Conservation (phyloP, 2,113 vertebrate species). For the Natator depressus region DNA sequence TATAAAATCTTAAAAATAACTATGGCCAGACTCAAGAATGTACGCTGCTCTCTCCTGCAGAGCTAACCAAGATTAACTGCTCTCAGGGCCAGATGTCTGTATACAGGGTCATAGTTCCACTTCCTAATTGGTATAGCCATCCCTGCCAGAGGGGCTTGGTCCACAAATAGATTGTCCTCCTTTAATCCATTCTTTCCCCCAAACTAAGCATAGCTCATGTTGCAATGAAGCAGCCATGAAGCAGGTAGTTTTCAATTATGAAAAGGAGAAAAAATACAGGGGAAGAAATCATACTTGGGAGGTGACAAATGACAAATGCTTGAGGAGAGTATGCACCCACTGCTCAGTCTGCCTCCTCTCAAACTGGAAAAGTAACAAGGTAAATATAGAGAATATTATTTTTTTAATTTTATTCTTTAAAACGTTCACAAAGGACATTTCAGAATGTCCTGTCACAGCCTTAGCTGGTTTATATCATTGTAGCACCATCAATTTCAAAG, state of each 20-base stretch:
- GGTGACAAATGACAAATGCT: conserved; percentile 16
- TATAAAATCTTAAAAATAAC: background rate
- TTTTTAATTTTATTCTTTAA: background rate
- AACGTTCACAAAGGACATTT: background rate
- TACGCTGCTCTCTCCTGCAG: background rate
- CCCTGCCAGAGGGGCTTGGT: background rate
- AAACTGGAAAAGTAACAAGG: background rate
- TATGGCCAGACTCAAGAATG: background rate
- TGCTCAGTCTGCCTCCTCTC: background rate
- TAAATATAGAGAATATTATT: background rate
- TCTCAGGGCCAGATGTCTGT: background rate
- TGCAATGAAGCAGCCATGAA: background rate
- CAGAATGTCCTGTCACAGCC: background rate
- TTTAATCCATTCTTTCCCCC: background rate
- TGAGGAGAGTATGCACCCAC: background rate
- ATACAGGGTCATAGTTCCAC: background rate
- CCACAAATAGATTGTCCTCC: background rate
- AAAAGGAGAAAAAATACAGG: background rate
- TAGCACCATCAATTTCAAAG: background rate
- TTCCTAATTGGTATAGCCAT: conserved; percentile 13
- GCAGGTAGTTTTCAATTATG: conserved; percentile 7
- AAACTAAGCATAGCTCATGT: conserved; percentile 6
- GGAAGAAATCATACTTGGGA: background rate
- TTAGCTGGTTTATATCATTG: background rate
- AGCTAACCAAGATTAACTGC: background rate